Evolutionary conservation across 2,888 invertebrate species (phyloP).

Genomic region (Tenthredo livida): DNA sequence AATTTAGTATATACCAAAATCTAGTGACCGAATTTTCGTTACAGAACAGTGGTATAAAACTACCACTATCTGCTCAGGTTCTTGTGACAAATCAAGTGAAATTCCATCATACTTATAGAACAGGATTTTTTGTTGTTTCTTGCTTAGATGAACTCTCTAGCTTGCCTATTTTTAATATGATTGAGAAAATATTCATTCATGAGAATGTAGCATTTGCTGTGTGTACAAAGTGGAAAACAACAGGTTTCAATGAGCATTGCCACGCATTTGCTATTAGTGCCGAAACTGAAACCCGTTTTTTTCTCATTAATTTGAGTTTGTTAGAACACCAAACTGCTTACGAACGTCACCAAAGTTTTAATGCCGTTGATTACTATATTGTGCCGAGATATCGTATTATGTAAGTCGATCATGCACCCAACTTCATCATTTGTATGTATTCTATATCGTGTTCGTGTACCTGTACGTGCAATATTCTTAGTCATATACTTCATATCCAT

Average conservation of each 20-base stretch:
- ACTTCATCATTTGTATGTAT: not conserved
- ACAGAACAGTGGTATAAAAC: not conserved
- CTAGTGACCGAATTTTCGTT: not conserved
- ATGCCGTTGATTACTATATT: conserved; percentile 1
- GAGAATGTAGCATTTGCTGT: conserved; percentile 35
- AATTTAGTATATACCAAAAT: conserved; percentile 6
- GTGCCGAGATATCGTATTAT: too few relatives aligned
- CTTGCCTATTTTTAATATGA: conserved; percentile 18
- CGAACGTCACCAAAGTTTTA: not conserved
- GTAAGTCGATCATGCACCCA: not conserved
- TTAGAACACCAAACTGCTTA: conserved; percentile 34
- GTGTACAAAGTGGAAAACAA: conserved; percentile 17
- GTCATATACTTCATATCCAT: too few relatives aligned
- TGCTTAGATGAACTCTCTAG: not conserved
- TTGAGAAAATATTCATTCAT: conserved; percentile 15
- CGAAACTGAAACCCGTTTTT: not conserved
- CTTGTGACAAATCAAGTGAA: not conserved
- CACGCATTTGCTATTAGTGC: conserved; percentile 29
- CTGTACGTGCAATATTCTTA: not conserved
- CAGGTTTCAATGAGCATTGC: conserved; percentile 28
- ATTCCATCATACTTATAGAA: not conserved
- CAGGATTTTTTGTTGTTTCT: conserved; percentile 1
- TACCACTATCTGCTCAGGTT: conserved; percentile 15
- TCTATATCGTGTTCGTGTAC: too few relatives aligned
- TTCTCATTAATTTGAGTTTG: not conserved